phyloP scores from a whole-genome alignment of 2,113 vertebrate genomes.

The Catharus fuscescens region DNA sequence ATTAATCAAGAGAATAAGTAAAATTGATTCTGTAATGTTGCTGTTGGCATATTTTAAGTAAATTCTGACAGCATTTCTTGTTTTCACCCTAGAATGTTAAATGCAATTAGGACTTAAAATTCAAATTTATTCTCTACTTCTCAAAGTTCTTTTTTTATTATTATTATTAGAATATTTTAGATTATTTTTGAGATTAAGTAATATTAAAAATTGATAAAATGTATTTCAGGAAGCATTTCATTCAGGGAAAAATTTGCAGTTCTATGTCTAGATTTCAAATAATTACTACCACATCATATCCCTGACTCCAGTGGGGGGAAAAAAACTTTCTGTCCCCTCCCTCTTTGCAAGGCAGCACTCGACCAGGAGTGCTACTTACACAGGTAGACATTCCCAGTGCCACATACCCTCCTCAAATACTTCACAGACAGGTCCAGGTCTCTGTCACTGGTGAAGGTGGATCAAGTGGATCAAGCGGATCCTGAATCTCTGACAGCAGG shows the following conservation, averaged over 20 bases:
- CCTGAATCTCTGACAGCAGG: neutral
- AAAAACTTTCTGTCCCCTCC: neutral
- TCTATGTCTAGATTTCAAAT: neutral
- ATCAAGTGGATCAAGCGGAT: neutral
- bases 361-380: accelerated
- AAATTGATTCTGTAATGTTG: neutral
- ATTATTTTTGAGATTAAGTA: neutral
- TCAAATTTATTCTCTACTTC: neutral
- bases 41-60: neutral
- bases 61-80: neutral
- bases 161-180: neutral
- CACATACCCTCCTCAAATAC: neutral
- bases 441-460: neutral
- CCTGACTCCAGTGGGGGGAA: no score
- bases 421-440: neutral
- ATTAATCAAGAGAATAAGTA: neutral
- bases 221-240: neutral
- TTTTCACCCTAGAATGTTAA: neutral
- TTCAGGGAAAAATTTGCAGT: neutral
- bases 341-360: neutral
- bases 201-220: neutral
- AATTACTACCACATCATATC: neutral
- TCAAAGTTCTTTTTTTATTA: neutral
- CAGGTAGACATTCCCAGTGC: neutral
- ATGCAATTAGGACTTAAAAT: neutral